Conservation (phyloP, 2,113 vertebrate genomes). For the Pterocles gutturalis region DNA sequence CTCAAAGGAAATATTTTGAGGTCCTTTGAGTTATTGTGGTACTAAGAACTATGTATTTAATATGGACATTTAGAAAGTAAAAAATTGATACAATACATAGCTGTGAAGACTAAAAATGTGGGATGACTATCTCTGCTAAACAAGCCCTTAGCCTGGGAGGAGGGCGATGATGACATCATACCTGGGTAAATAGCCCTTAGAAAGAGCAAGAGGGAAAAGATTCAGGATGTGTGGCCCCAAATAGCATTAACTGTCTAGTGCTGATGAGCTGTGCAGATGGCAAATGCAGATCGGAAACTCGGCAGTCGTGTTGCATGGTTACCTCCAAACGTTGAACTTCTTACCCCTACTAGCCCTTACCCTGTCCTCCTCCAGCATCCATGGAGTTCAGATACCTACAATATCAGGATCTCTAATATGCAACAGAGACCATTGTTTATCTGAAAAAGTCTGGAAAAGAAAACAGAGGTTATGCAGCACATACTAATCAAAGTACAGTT, state of each 20-base stretch:
- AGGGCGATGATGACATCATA: background rate
- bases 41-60: background rate
- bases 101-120: background rate
- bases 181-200: background rate
- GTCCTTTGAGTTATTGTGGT: background rate
- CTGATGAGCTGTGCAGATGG: background rate
- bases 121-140: background rate
- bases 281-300: background rate
- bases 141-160: background rate
- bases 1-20: background rate
- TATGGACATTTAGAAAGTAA: background rate
- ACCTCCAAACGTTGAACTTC: background rate
- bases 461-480: background rate
- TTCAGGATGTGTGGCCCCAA: fast-evolving
- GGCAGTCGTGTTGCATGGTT: fast-evolving
- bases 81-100: background rate
- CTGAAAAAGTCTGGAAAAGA: background rate
- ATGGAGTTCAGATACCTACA: background rate
- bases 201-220: background rate
- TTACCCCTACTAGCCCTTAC: background rate
- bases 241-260: background rate
- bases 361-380: background rate
- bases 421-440: background rate
- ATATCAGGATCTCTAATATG: background rate
- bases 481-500: background rate